A percentile compares a stretch with the other conserved stretches of the same genome.
Evolutionary conservation across 2,888 invertebrate genomes (phyloP).

Genomic region (Aphelenchoides bicaudatus): DNA sequence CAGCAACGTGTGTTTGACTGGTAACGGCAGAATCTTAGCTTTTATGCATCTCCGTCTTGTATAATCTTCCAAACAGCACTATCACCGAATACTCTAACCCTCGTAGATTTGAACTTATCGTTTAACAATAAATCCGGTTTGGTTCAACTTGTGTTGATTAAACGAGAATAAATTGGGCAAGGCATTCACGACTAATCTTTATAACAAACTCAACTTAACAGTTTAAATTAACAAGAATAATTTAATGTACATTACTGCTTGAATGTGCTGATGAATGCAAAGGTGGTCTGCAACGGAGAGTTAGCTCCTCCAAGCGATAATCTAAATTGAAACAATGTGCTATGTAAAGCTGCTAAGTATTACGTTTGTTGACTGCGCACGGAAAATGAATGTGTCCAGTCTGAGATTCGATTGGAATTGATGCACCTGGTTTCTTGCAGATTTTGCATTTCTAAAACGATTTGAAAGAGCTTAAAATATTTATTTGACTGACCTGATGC

Average conservation of each 20-base stretch:
- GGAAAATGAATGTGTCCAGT: slow-evolving; percentile 14
- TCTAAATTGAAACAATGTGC: background rate
- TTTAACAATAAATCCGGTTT: too few species aligned
- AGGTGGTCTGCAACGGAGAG: background rate
- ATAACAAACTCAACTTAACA: too few species aligned
- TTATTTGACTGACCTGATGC: slow-evolving; percentile 16
- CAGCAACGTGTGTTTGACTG: too few species aligned
- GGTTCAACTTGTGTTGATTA: too few species aligned
- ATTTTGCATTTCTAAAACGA: slow-evolving; percentile 13
- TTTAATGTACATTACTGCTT: background rate
- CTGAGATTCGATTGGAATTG: background rate
- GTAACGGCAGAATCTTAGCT: too few species aligned
- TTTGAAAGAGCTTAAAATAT: background rate
- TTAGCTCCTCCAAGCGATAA: background rate
- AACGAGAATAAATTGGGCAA: too few species aligned
- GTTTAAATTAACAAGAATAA: background rate
- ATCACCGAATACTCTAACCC: too few species aligned
- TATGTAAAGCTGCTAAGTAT: background rate
- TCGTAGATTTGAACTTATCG: too few species aligned
- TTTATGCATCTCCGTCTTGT: too few species aligned
- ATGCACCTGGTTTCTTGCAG: slow-evolving; percentile 16
- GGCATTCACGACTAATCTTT: too few species aligned
- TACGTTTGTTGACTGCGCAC: slow-evolving; percentile 4
- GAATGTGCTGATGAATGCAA: background rate
- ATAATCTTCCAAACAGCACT: too few species aligned